Evolutionary conservation across 2,797 vertebrate species (phyloP), one percentile per base, ranked within the genome.

Genomic region (Hipposideros larvatus): DNA sequence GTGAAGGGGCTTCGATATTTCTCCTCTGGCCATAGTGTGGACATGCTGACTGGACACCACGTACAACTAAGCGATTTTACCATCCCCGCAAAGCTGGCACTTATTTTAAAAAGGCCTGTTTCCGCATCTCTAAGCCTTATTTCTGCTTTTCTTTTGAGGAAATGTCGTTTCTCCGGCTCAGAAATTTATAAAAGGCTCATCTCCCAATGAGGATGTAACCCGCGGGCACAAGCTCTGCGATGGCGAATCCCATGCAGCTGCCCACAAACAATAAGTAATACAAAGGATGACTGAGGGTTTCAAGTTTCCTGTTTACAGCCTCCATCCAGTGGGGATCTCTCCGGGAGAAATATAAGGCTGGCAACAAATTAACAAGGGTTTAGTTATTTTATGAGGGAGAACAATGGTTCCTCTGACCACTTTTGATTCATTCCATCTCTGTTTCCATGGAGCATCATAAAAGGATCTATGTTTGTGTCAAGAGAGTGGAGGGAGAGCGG

Each of bases 371-470:
- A 89, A 86, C 73, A 65, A 84, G 75, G 85, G 68, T 94, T 97
- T 82, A 10, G 89, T 96, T 98, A 96, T 96, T 98, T 98, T 90
- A 95, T 92, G 55, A 71, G 26, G 24, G 93, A 97, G 97, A 98
- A 96, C 96, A 96, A 97, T 95, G 95, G 92, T 51, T 41, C 91
- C 95, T 98, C 92, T 97, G 96, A 98, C 93, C 90, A 70, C 90
- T 88, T 96, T 59, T 89, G 92, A 89, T 94, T 96, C 92, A 73
- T 91, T 89, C 86, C 41, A 16, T 93, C 61, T 75, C 92, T 77
- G 92, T 91, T 97, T 97, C 96, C 96, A 94, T 68, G 95, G 97
- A 95, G 95, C 97, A 59, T 96, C 92, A 83, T 79, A 90, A 98
- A 98, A 98, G 86, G 61, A 91, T 77, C 88, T 97, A 9, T 0